Percentiles rank a stretch among this genome's conserved stretches.
These are phyloP conservation scores for Diabrotica virgifera DNA, from an alignment of 1,140 invertebrate species.

Conservation along the genomic window DNA sequence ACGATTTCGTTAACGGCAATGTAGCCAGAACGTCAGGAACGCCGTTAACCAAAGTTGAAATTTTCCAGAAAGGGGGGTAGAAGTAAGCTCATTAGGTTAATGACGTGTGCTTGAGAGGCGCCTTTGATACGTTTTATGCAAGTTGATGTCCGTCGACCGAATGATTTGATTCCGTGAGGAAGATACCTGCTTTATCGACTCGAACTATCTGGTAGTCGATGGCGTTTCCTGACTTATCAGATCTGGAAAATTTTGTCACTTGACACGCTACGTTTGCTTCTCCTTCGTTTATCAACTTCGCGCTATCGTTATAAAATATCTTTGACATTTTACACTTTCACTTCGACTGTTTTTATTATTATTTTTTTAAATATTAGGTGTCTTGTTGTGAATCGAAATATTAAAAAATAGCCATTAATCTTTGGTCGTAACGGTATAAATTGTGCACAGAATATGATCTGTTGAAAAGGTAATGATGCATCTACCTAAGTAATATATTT, in stretches of 20 bases:
- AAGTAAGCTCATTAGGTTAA: constrained; percentile 37
- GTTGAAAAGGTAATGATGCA: too few species aligned
- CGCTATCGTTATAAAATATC: too few species aligned
- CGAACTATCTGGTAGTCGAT: constrained; percentile 30
- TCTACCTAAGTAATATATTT: too few species aligned
- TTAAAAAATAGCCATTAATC: too few species aligned
- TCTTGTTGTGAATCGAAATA: too few species aligned
- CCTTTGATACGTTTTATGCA: constrained; percentile 38
- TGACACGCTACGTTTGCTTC: constrained; percentile 36
- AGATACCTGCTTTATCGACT: constrained; percentile 35
- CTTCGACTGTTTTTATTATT: too few species aligned
- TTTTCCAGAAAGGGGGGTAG: constrained; percentile 25
- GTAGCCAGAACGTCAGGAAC: too few species aligned
- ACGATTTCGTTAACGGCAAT: too few species aligned
- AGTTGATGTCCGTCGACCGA: constrained; percentile 35
- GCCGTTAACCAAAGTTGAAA: neutral
- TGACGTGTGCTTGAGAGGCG: constrained; percentile 32
- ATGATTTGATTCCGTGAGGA: constrained; percentile 35
- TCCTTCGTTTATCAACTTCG: constrained; percentile 17
- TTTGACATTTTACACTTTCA: too few species aligned
- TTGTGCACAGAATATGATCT: too few species aligned
- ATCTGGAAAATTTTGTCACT: constrained; percentile 31
- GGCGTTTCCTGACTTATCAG: constrained; percentile 33
- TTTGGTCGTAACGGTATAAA: too few species aligned
- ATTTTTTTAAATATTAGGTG: too few species aligned